Base-by-base conservation (phyloP, 2,888 invertebrate species). In the Nesidiocoris tenuis region DNA sequence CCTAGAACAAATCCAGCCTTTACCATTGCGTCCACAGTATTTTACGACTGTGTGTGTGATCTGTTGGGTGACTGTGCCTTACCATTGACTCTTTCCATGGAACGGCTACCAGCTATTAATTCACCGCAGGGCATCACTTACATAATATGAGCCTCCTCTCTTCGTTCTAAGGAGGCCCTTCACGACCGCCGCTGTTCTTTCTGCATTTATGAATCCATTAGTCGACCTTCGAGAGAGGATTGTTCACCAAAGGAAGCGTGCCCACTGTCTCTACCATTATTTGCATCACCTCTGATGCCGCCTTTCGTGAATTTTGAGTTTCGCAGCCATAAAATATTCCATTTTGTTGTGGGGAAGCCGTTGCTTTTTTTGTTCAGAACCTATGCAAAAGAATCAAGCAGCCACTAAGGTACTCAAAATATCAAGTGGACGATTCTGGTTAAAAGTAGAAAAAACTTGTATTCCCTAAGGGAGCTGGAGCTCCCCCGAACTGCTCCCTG, bases 201-300 rank as follows among this genome's bases (percentile, higher is more conserved):
- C 54, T 39, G 61, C 61, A 61, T 61, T 61, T 72, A 72, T 72
- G 72, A 72, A 72, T 72, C 54, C 39, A 63, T 72, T 61, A 72
- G 39, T 12, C 3, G 39, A 39, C 12, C 39, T 39, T n/a, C n/a
- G n/a, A n/a, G 39, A 12, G 39, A 12, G 39, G 12, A 39, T 12
- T 7, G 39, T 39, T 39, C 39, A 39, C 3, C 39, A 39, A 7
- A n/a, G 25, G 61, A 54, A 72, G 63, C 72, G 72, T 72, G 72
- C 72, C 25, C 55, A 16, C 61, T 25, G 61, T 23, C 24, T n/a
- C n/a, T n/a, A n/a, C n/a, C n/a, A n/a, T n/a, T n/a, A n/a, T n/a
- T n/a, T n/a, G n/a, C n/a, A n/a, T n/a, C n/a, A n/a, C n/a, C n/a
- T n/a, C n/a, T n/a, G n/a, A n/a, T n/a, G n/a, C n/a, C n/a, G n/a